Evolutionary conservation across 1,140 invertebrate genomes (phyloP).

Genomic region (Thereuonema tuberculata): DNA sequence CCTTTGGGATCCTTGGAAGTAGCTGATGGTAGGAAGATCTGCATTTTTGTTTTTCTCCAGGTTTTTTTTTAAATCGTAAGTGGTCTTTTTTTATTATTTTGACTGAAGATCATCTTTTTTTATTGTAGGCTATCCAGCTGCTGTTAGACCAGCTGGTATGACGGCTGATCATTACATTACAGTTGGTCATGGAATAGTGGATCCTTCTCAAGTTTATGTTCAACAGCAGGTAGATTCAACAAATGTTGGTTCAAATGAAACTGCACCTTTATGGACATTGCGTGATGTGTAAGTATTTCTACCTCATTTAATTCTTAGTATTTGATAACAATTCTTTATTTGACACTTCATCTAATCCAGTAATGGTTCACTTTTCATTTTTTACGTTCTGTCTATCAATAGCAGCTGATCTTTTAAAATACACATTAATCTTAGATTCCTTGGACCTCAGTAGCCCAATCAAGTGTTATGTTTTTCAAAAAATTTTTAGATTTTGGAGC

Average conservation of each 20-base stretch:
- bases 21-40: too few species aligned
- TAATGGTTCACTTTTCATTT: too few species aligned
- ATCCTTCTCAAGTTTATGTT: constrained; percentile 30
- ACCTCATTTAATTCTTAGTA: too few species aligned
- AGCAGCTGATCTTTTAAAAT: too few species aligned
- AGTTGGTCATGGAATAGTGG: constrained; percentile 32
- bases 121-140: constrained; percentile 8
- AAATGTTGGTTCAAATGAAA: constrained; percentile 2
- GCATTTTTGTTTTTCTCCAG: too few species aligned
- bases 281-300: constrained; percentile 12
- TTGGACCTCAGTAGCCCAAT: too few species aligned
- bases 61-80: neutral
- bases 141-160: constrained; percentile 12
- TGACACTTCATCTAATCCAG: too few species aligned
- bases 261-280: constrained; percentile 10
- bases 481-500: too few species aligned
- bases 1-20: too few species aligned
- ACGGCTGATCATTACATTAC: constrained; percentile 19
- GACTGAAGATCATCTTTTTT: neutral
- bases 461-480: too few species aligned
- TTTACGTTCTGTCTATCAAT: too few species aligned
- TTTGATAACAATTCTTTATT: neutral
- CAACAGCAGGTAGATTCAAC: constrained; percentile 13
- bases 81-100: neutral
- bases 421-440: too few species aligned